Evolutionary conservation across 2,888 invertebrate species (phyloP).

Genomic region (Marasmarcha lunaedactyla): DNA sequence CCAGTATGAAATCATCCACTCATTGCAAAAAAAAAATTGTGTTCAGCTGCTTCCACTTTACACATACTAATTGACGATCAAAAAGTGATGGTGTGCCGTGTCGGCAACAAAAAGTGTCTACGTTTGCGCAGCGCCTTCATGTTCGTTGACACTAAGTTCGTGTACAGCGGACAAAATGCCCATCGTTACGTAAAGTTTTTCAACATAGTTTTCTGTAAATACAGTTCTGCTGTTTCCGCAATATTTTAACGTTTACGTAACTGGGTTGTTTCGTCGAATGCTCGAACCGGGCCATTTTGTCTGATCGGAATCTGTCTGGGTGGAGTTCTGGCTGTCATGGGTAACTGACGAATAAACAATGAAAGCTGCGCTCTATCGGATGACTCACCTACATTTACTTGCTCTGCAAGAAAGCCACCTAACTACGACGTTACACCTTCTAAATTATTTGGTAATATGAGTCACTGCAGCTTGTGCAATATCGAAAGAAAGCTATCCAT

Average conservation of each 20-base stretch:
- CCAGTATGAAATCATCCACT: no score
- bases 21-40: no score
- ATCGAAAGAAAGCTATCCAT: slow-evolving; percentile 22
- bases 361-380: slow-evolving; percentile 21
- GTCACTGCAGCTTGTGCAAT: slow-evolving; percentile 35
- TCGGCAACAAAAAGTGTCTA: no score
- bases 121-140: no score
- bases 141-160: no score
- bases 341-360: slow-evolving; percentile 35
- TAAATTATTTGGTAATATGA: slow-evolving; percentile 38
- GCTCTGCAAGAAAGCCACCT: background rate
- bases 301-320: background rate
- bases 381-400: slow-evolving; percentile 29
- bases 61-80: no score
- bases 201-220: slow-evolving; percentile 16
- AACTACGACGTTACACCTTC: slow-evolving; percentile 16
- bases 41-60: no score
- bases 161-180: no score
- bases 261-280: slow-evolving; percentile 20
- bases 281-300: slow-evolving; percentile 4
- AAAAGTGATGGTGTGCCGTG: no score
- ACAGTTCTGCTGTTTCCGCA: slow-evolving; percentile 26
- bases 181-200: slow-evolving; percentile 11
- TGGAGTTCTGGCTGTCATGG: slow-evolving; percentile 18
- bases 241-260: slow-evolving; percentile 32